Evolutionary conservation across 2,888 invertebrate genomes (phyloP).

Genomic region (Gibbula magus): DNA sequence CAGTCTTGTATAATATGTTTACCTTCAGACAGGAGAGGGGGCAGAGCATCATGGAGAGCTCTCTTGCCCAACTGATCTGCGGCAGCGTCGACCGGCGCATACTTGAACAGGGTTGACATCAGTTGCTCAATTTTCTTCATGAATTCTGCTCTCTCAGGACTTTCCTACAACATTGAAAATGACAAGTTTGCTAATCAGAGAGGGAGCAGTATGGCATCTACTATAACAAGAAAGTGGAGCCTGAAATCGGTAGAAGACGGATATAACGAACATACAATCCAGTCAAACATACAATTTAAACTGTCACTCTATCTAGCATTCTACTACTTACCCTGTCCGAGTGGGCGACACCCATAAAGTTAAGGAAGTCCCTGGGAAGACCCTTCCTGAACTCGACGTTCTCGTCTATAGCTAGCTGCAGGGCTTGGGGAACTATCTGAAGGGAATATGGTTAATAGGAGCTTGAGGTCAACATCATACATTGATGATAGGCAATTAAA

Average conservation of each 20-base stretch:
- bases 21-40: constrained; percentile 82
- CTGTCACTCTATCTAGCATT: too few relatives aligned
- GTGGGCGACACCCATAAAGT: constrained; percentile 84
- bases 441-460: background rate
- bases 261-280: too few relatives aligned
- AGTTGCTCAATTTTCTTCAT: constrained; percentile 78
- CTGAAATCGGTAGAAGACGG: too few relatives aligned
- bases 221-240: too few relatives aligned
- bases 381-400: constrained; percentile 86
- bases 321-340: constrained; percentile 76
- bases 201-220: too few relatives aligned
- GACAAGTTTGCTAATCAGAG: background rate
- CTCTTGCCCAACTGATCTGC: constrained; percentile 90
- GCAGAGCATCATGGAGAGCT: constrained; percentile 90
- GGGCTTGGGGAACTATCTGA: constrained; percentile 83
- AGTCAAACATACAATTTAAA: too few relatives aligned
- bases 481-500: too few relatives aligned
- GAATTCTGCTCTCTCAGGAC: constrained; percentile 74
- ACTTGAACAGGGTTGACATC: constrained; percentile 79
- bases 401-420: constrained; percentile 83
- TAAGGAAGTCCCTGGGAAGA: constrained; percentile 86
- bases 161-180: constrained; percentile 55
- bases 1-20: constrained; percentile 24
- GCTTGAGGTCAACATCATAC: background rate
- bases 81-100: constrained; percentile 84